Conservation (phyloP, 2,888 invertebrate species). For the Himalopsyche kuldschensis region DNA sequence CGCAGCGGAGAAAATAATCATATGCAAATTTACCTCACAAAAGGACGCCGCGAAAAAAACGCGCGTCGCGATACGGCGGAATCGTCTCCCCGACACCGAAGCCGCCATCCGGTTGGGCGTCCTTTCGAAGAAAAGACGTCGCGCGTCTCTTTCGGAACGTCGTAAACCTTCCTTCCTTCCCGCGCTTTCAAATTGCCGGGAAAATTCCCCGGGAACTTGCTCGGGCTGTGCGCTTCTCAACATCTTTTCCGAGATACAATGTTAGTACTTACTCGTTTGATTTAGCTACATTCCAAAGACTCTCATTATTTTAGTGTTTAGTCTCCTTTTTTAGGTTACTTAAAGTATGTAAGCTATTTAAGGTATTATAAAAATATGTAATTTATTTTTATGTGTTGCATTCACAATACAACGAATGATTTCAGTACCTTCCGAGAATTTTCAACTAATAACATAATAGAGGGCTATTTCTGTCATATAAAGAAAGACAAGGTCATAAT, state of each 20-base stretch:
- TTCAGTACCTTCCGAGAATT: too few relatives aligned
- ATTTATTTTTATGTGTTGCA: too few relatives aligned
- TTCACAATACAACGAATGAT: too few relatives aligned
- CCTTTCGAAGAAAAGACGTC: neutral
- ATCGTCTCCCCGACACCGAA: neutral
- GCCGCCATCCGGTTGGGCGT: neutral
- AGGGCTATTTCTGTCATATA: too few relatives aligned
- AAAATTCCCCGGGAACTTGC: slow-evolving; percentile 9
- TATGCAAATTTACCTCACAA: slow-evolving; percentile 1
- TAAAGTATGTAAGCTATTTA: too few relatives aligned
- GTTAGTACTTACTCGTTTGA: too few relatives aligned
- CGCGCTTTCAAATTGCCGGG: slow-evolving; percentile 7
- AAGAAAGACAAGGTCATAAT: too few relatives aligned
- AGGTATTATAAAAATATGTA: too few relatives aligned
- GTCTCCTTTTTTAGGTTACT: too few relatives aligned
- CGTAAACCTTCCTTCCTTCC: slow-evolving; percentile 12
- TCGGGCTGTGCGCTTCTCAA: neutral
- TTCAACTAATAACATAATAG: too few relatives aligned
- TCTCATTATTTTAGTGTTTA: too few relatives aligned
- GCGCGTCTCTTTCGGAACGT: neutral
- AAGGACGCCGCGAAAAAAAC: neutral
- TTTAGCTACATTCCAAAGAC: too few relatives aligned
- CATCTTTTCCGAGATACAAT: neutral
- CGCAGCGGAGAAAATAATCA: neutral
- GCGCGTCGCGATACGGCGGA: neutral